Evolutionary conservation across 2,797 vertebrate genomes (phyloP), one percentile per base, ranked within the genome.

Genomic region (Peromyscus aztecus): DNA sequence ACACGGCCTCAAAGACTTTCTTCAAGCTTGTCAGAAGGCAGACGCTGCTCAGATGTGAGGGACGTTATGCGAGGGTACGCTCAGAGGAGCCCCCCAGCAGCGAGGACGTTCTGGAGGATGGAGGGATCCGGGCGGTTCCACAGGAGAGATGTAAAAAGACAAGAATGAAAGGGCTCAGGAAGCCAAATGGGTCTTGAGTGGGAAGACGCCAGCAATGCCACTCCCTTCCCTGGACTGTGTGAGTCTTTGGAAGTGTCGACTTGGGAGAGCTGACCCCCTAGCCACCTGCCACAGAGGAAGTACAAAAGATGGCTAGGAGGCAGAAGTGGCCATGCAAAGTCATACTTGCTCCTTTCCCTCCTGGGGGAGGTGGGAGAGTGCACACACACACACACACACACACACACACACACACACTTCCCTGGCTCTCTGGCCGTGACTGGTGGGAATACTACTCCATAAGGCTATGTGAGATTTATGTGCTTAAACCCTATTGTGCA

Each of bases 11-110:
- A 2, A 2, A 10, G 81, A 77, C 81, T 61, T 75, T 55, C 93
- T 94, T 81, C 31, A 61, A 77, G 88, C 67, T 83, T 80, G 87
- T 93, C 93, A 87, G 93, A 91, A 94, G 93, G 95, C 96, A 97
- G 81, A 84, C 40, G 75, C 88, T 84, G 69, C 69, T 96, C 94
- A 27, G 69, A 34, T 31, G 40, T 77, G 88, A 90, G 91, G 90
- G 90, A 34, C 59, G 81, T 75, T 86, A 57, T 57, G 69, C 40
- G 34, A 67, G 71, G 63, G 9, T 78, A 57, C 3, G 14, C 67
- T 96, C 90, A 46, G 40, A 63, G 88, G 88, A 81, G 77, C 71
- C 78, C 82, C 34, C 76, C 23, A 29, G 29, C 87, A n/a, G 52
- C 12, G 76, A 59, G 83, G 27, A 67, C 24, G 67, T n/a, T 61